Evolutionary conservation across 2,113 vertebrate genomes (phyloP).

Genomic region (Chroicocephalus ridibundus): DNA sequence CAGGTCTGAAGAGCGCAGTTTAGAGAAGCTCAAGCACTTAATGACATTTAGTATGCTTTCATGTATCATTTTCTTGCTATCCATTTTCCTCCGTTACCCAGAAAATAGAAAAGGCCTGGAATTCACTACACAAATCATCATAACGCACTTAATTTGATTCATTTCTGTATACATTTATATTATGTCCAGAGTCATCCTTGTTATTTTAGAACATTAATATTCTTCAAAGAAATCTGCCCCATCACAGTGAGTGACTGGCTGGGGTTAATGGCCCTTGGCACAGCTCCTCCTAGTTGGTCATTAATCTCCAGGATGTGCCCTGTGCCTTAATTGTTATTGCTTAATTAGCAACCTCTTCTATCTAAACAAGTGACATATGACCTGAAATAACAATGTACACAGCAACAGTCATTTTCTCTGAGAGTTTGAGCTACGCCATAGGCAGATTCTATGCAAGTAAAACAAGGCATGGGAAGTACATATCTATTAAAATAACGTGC

Average conservation of each 20-base stretch:
- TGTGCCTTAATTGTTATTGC: constrained; percentile 59
- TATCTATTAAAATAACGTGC: neutral
- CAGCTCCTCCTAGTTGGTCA: constrained; percentile 30
- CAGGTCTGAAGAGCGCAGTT: neutral
- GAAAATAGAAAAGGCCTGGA: neutral
- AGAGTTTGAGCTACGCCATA: neutral
- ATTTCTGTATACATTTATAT: neutral
- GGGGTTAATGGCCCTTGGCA: constrained; percentile 45
- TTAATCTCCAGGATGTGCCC: constrained; percentile 56
- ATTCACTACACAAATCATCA: neutral
- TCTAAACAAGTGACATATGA: constrained; percentile 35
- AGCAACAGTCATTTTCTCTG: neutral
- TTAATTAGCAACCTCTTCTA: constrained; percentile 52
- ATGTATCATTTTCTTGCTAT: neutral
- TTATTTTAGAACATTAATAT: constrained; percentile 14
- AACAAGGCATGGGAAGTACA: neutral
- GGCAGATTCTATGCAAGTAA: neutral
- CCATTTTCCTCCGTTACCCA: neutral
- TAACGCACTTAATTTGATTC: neutral
- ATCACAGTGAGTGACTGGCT: constrained; percentile 4
- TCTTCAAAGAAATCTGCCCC: neutral
- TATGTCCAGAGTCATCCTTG: neutral
- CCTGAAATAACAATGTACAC: constrained; percentile 33
- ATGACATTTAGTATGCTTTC: neutral
- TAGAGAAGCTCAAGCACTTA: neutral